Evolutionary conservation across 2,888 invertebrate genomes (phyloP).

Genomic region (Hydroisotoma schaefferi): DNA sequence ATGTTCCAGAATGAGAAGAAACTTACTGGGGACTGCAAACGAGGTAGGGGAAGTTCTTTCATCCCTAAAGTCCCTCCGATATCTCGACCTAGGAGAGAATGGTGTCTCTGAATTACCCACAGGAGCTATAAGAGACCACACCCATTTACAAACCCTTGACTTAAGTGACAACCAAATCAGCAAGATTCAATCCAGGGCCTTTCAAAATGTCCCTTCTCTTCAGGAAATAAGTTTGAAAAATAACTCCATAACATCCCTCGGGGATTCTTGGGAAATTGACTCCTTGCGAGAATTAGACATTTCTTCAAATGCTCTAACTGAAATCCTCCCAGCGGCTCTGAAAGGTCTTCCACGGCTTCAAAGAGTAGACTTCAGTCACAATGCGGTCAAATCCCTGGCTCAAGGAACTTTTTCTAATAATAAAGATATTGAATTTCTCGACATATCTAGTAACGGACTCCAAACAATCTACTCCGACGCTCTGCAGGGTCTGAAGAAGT

Average conservation of each 20-base stretch:
- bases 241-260: constrained; percentile 63
- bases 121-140: constrained; percentile 73
- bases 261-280: constrained; percentile 43
- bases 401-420: constrained; percentile 38
- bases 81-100: constrained; percentile 76
- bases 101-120: constrained; percentile 71
- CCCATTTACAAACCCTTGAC: constrained; percentile 73
- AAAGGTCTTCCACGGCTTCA: constrained; percentile 47
- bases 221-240: constrained; percentile 76
- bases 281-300: constrained; percentile 67
- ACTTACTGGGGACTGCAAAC: constrained; percentile 64
- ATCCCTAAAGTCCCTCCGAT: constrained; percentile 70
- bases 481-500: constrained; percentile 66
- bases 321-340: constrained; percentile 53
- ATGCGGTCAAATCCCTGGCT: constrained; percentile 46
- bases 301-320: constrained; percentile 69
- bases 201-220: constrained; percentile 77
- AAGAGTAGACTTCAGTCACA: constrained; percentile 48
- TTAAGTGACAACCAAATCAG: constrained; percentile 73
- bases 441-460: constrained; percentile 71
- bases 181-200: constrained; percentile 71
- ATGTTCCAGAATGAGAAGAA: constrained; percentile 37
- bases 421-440: constrained; percentile 54
- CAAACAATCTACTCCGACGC: constrained; percentile 67
- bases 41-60: constrained; percentile 72